Base-by-base conservation (phyloP, 2,888 invertebrate species). In the Notodonta ziczac region DNA sequence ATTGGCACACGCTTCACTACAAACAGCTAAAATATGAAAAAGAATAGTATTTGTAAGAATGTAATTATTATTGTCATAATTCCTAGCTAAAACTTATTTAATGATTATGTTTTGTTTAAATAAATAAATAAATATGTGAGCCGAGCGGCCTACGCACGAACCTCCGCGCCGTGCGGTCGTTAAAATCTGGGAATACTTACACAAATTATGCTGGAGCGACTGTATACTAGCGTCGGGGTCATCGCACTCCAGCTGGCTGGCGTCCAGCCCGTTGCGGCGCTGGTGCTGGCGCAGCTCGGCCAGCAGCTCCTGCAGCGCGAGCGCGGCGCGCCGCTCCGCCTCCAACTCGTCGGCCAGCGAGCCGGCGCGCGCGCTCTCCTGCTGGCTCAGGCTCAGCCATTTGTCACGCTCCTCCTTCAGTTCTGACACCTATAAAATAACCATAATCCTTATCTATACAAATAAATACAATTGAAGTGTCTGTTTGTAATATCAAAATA, bases 1-100 rank as follows among this genome's bases (percentile, higher is more conserved):
- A 74, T 91, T 91, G 3, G 82, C 89, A 64, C 93, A 93, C 0
- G 82, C 88, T 74, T 93, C 93, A 69, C 85, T 92, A 70, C 89
- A 91, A 14, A 86, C 73, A 58, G 93, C 93, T 90, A 74, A 16
- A 83, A 82, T 50, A 50, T 10, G 42, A 42, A 42, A 42, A 42
- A 10, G 42, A 42, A 42, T 9, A 9, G 4, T 4, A 42, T 10
- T 10, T 42, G 12, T 42, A 24, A 24, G 24, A 24, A 24, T 24
- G 24, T 24, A 24, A 24, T 24, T 24, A 24, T 24, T 24, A 24
- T 24, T 24, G 24, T 24, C 24, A 24, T 24, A 24, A 24, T 24
- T 24, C 24, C 24, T 24, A 24, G 24, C 24, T 24, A 24, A 1
- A 24, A 24, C 24, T 24, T 24, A 24, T 24, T 24, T 24, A 24